These are phyloP conservation scores for Diarsia rubi DNA, from an alignment of 2,888 invertebrate species.

Conservation along the genomic window DNA sequence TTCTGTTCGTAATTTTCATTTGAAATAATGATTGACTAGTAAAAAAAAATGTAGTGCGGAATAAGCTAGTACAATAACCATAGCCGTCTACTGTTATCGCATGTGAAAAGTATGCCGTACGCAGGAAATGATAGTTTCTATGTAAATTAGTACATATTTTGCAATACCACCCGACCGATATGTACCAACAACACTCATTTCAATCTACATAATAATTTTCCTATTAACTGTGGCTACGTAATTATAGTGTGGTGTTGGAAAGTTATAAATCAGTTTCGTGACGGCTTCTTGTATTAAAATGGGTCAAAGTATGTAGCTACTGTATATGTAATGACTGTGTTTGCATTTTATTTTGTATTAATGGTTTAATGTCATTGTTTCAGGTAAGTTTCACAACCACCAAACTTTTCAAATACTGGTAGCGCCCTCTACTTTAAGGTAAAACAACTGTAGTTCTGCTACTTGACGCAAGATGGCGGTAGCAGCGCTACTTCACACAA, in stretches of 20 bases:
- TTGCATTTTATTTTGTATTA: constrained; percentile 16
- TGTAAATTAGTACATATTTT: constrained; percentile 76
- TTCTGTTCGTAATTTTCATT: constrained; percentile 43
- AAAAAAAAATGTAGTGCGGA: constrained; percentile 44
- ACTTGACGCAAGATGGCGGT: constrained; percentile 78
- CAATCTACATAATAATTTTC: constrained; percentile 64
- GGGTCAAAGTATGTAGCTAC: constrained; percentile 2
- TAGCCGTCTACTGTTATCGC: constrained; percentile 72
- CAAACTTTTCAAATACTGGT: constrained; percentile 37
- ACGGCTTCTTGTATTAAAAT: constrained; percentile 18
- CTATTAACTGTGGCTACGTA: constrained; percentile 49
- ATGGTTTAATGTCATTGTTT: constrained; percentile 78
- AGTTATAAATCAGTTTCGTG: constrained; percentile 33
- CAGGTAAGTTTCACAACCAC: constrained; percentile 88
- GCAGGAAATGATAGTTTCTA: constrained; percentile 85
- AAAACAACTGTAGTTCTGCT: constrained; percentile 71
- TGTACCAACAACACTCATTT: constrained; percentile 53
- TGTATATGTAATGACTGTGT: not conserved
- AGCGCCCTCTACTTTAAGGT: constrained; percentile 73
- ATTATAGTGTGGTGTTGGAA: constrained; percentile 38
- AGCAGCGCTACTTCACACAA: not conserved
- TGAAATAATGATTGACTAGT: constrained; percentile 31
- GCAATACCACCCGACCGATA: constrained; percentile 62
- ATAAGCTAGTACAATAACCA: constrained; percentile 46
- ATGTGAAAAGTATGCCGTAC: constrained; percentile 81